Percentiles rank a stretch among this genome's conserved stretches.
phyloP scores from a whole-genome alignment of 2,888 invertebrate species.

The Limenitis camilla region DNA sequence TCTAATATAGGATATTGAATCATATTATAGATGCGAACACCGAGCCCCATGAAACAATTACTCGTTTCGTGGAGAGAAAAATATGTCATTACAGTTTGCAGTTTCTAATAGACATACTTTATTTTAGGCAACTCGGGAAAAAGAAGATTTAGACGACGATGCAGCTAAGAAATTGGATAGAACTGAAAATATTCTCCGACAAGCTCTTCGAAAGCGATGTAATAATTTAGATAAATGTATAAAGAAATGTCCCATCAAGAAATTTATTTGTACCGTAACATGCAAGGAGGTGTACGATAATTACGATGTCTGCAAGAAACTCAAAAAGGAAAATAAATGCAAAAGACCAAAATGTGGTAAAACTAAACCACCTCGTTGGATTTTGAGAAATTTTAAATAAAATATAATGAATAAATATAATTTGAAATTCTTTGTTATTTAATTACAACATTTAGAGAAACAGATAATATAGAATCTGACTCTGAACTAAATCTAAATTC shows the following conservation, averaged over 20 bases:
- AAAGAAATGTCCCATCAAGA: slow-evolving; percentile 28
- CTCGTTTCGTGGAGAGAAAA: no score
- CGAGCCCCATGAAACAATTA: no score
- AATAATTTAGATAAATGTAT: slow-evolving; percentile 28
- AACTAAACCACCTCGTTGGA: slow-evolving; percentile 35
- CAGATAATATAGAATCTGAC: no score
- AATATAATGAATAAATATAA: background rate
- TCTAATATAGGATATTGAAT: no score
- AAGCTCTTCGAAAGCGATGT: slow-evolving; percentile 34
- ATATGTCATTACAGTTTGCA: no score
- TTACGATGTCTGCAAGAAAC: slow-evolving; percentile 29
- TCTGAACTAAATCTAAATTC: no score
- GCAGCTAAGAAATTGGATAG: slow-evolving; percentile 20
- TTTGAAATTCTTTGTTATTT: no score
- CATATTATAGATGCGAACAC: no score
- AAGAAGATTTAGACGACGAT: slow-evolving; percentile 21
- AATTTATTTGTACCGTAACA: slow-evolving; percentile 24
- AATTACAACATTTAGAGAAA: no score
- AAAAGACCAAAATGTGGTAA: slow-evolving; percentile 30
- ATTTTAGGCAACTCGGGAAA: slow-evolving; percentile 29
- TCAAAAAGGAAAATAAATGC: slow-evolving; percentile 20
- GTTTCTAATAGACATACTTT: no score
- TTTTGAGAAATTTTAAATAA: slow-evolving; percentile 2
- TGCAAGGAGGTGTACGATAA: slow-evolving; percentile 33
- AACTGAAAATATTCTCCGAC: slow-evolving; percentile 25